phyloP scores from a whole-genome alignment of 1,140 invertebrate species.

The Diachasmimorpha longicaudata region DNA sequence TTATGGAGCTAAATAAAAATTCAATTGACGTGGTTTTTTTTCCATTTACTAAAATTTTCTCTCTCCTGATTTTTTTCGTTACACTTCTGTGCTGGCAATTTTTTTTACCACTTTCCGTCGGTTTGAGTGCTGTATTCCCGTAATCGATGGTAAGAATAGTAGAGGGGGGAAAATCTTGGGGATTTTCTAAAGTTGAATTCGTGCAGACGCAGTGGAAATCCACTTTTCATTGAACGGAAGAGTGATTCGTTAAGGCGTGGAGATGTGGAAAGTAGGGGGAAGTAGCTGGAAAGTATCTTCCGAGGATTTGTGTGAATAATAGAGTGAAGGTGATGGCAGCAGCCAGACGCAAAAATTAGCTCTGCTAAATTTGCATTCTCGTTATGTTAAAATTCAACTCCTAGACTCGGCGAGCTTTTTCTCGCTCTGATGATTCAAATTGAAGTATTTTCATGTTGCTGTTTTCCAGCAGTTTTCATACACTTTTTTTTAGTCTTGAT shows the following conservation, averaged over 20 bases:
- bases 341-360: background rate
- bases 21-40: no score
- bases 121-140: background rate
- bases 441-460: background rate
- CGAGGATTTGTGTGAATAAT: background rate
- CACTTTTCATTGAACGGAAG: background rate
- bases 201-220: background rate
- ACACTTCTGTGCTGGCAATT: background rate
- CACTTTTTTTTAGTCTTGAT: background rate
- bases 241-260: background rate
- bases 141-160: slow-evolving; percentile 1
- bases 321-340: background rate
- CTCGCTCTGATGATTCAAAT: background rate
- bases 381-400: background rate
- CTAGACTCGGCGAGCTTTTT: background rate
- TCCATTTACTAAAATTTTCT: background rate
- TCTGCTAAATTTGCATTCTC: background rate
- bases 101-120: background rate
- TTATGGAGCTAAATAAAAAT: no score
- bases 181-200: background rate
- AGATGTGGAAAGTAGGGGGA: background rate
- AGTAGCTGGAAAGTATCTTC: background rate
- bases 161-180: background rate
- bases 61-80: background rate
- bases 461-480: background rate